Percentiles rank a stretch among this genome's conserved stretches.
Conservation (phyloP, 2,113 vertebrate species). For the Nycticorax nycticorax region DNA sequence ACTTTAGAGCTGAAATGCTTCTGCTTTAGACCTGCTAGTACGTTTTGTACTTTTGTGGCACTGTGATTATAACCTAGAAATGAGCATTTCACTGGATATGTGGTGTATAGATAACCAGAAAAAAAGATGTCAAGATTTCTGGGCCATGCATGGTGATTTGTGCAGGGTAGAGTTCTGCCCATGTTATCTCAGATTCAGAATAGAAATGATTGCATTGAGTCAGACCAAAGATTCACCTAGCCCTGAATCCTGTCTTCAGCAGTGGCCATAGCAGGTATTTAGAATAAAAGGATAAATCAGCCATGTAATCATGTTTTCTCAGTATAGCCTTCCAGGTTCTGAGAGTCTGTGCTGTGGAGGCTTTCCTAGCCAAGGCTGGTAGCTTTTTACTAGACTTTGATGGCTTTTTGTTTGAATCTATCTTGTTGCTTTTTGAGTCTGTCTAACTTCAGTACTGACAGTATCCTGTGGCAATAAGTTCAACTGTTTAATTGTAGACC, state of each 20-base stretch:
- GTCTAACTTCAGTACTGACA: neutral
- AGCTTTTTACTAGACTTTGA: neutral
- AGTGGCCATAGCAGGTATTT: neutral
- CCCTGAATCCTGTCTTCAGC: neutral
- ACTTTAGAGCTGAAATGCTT: neutral
- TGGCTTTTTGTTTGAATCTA: neutral
- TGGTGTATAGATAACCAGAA: neutral
- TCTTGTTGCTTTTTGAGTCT: neutral
- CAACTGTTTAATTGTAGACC: neutral
- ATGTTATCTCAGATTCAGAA: neutral
- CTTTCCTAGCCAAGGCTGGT: neutral
- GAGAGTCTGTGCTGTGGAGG: neutral
- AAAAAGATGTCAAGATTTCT: neutral
- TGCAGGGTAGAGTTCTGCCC: neutral
- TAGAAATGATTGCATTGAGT: neutral
- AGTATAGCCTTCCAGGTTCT: neutral
- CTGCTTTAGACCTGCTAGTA: neutral
- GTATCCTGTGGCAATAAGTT: neutral
- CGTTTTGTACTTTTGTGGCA: neutral
- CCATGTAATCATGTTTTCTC: neutral
- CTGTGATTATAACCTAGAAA: neutral
- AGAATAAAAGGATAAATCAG: neutral
- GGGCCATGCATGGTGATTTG: neutral
- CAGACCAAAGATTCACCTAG: neutral
- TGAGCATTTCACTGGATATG: fast-evolving